Percentiles rank a stretch among this genome's conserved stretches.
Conservation (phyloP, 2,797 vertebrate species). For the Podarcis lilfordi region DNA sequence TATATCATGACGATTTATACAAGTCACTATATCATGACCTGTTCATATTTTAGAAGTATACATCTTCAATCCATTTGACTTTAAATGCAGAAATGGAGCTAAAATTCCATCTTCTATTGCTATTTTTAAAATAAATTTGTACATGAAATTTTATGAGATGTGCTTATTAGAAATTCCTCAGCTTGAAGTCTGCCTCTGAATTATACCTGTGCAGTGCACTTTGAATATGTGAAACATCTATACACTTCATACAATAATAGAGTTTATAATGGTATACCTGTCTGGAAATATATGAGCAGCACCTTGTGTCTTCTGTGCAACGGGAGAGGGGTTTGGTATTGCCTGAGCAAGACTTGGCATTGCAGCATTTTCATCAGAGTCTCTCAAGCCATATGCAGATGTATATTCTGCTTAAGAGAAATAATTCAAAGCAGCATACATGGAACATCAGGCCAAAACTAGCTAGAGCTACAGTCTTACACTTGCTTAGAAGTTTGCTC, state of each 20-base stretch:
- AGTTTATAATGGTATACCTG: neutral
- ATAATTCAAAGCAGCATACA: neutral
- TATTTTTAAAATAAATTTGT: conserved; percentile 10
- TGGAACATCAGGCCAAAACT: neutral
- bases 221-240: neutral
- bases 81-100: neutral
- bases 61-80: conserved; percentile 3
- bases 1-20: conserved; percentile 4
- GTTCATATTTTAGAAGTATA: neutral
- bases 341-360: conserved; percentile 22
- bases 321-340: neutral
- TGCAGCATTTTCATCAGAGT: neutral
- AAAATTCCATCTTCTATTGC: neutral
- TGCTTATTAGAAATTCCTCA: neutral
- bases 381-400: conserved; percentile 30
- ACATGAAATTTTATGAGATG: neutral
- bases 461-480: neutral
- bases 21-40: conserved; percentile 9
- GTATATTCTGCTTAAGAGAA: conserved; percentile 29
- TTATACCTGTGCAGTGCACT: neutral
- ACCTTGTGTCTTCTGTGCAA: conserved; percentile 24
- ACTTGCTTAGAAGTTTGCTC: neutral
- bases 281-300: conserved; percentile 17
- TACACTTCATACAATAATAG: neutral
- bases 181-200: neutral